Evolutionary conservation across 2,797 vertebrate genomes (phyloP).

Genomic region (Cossypha polioptera): DNA sequence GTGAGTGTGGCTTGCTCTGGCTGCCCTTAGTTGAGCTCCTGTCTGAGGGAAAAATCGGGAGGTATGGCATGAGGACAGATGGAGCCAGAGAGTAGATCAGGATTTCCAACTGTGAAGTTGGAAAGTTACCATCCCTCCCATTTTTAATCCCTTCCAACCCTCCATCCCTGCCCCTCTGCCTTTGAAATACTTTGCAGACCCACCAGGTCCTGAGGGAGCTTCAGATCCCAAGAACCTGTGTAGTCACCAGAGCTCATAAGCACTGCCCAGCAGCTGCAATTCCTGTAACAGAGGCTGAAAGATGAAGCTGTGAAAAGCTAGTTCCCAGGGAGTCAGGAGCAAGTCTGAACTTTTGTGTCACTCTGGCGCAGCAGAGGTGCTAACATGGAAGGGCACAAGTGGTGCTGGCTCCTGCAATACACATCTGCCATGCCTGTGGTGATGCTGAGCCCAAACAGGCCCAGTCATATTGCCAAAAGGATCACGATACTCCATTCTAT

Average conservation of each 20-base stretch:
- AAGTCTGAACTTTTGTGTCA: not conserved
- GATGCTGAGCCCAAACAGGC: not conserved
- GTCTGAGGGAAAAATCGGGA: not conserved
- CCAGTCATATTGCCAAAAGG: not conserved
- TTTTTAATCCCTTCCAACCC: not conserved
- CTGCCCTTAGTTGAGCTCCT: not conserved
- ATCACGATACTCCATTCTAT: rapidly evolving
- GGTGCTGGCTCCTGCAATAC: not conserved
- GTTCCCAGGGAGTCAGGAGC: not conserved
- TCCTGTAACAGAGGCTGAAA: not conserved
- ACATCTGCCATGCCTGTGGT: not conserved
- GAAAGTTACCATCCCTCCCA: not conserved
- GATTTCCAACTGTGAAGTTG: not conserved
- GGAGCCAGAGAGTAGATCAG: not conserved
- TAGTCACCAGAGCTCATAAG: not conserved
- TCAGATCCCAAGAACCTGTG: not conserved
- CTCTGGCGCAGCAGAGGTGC: not conserved
- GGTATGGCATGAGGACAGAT: not conserved
- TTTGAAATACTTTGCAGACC: not conserved
- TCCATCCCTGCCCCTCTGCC: not conserved
- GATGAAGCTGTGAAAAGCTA: not conserved
- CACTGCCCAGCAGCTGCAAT: not conserved
- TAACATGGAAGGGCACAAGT: not conserved
- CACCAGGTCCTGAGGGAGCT: not conserved
- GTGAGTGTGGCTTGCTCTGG: not conserved